Percentiles rank a stretch among this genome's conserved stretches.
These are phyloP conservation scores for Brachionus sp. DNA, from an alignment of 1,140 invertebrate genomes.

Conservation along the genomic window DNA sequence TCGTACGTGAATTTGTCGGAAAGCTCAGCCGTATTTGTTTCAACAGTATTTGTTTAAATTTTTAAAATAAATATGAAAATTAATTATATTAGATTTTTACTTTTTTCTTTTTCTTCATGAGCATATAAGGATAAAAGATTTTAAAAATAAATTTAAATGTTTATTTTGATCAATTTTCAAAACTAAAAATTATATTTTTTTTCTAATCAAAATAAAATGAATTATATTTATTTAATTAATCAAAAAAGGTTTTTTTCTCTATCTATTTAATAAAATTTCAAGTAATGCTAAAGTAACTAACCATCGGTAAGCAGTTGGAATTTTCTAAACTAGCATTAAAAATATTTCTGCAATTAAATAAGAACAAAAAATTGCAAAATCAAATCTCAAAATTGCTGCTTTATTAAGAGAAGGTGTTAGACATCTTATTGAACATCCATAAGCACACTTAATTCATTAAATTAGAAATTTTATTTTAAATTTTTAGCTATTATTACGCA, in stretches of 20 bases:
- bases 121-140: no score
- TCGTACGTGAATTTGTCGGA: no score
- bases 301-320: no score
- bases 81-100: no score
- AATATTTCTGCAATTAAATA: no score
- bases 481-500: not conserved
- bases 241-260: not conserved
- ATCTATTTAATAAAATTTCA: not conserved
- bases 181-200: not conserved
- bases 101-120: no score
- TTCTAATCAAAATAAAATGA: not conserved
- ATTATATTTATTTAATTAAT: not conserved
- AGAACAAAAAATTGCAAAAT: not conserved
- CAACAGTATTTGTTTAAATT: no score
- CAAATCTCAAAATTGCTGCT: not conserved
- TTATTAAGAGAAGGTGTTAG: not conserved
- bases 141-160: no score
- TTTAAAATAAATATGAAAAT: no score
- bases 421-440: not conserved
- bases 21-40: no score
- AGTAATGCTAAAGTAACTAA: no score
- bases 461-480: not conserved
- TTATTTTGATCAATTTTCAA: not conserved
- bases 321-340: no score
- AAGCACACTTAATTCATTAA: not conserved